Conservation (phyloP, 2,888 invertebrate species). For the Lepidocyrtoides sp. region DNA sequence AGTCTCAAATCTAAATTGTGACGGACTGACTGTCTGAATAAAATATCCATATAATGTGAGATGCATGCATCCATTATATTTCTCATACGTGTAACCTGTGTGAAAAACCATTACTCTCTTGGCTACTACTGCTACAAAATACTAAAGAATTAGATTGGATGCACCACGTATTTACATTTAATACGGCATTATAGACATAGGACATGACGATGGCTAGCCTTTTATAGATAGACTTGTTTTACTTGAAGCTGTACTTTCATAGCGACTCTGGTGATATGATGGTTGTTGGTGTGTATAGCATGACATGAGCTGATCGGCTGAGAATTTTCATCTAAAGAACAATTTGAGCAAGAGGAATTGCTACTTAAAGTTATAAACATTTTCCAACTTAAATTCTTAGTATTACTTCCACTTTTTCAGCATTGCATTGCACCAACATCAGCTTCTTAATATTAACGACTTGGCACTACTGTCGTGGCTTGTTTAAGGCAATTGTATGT, state of each 20-base stretch:
- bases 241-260: neutral
- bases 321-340: neutral
- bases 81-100: no score
- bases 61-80: neutral
- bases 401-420: no score
- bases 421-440: no score
- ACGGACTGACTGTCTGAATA: neutral
- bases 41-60: neutral
- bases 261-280: neutral
- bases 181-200: neutral
- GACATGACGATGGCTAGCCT: neutral
- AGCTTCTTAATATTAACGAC: neutral
- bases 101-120: no score
- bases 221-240: slow-evolving; percentile 7
- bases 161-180: neutral
- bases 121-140: neutral
- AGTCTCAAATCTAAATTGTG: neutral
- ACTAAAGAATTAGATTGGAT: neutral
- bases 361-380: neutral
- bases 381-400: neutral
- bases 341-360: neutral
- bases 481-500: neutral
- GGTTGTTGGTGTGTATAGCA: neutral
- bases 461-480: neutral
- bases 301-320: slow-evolving; percentile 38